Evolutionary conservation across 2,113 vertebrate species (phyloP).

Genomic region (Calidris pugnax): DNA sequence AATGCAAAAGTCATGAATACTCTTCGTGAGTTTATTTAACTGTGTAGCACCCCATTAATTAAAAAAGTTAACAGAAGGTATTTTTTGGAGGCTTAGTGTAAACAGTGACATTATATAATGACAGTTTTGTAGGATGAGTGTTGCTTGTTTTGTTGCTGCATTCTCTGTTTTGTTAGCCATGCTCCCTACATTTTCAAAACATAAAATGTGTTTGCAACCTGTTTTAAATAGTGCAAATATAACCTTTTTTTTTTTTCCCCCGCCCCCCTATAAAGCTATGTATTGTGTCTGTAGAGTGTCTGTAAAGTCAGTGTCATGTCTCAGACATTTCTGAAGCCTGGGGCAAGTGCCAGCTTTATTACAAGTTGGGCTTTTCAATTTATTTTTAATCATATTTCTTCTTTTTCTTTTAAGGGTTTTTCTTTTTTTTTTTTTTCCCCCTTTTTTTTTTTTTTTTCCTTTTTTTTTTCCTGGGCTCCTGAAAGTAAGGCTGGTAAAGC

Average conservation of each 20-base stretch:
- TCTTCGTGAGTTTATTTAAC: conserved; percentile 42
- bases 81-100: conserved; percentile 26
- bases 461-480: background rate
- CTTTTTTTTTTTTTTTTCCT: background rate
- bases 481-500: background rate
- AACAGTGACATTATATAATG: conserved; percentile 7
- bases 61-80: conserved; percentile 56
- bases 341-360: conserved; percentile 90
- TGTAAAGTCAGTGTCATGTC: background rate
- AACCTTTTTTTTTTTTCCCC: background rate
- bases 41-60: conserved; percentile 52
- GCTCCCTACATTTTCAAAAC: background rate
- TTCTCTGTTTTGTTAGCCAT: conserved; percentile 29
- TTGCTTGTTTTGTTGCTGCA: conserved; percentile 51
- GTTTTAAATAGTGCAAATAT: conserved; percentile 26
- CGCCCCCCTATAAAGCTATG: background rate
- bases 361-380: conserved; percentile 77
- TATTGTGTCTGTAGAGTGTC: background rate
- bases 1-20: background rate
- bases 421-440: background rate
- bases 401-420: conserved; percentile 11
- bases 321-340: conserved; percentile 68
- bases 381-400: conserved; percentile 80
- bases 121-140: conserved; percentile 34
- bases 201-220: conserved; percentile 9